Evolutionary conservation across 2,797 vertebrate species (phyloP), one percentile per base, ranked within the genome.

Genomic region (Microhierax caerulescens): DNA sequence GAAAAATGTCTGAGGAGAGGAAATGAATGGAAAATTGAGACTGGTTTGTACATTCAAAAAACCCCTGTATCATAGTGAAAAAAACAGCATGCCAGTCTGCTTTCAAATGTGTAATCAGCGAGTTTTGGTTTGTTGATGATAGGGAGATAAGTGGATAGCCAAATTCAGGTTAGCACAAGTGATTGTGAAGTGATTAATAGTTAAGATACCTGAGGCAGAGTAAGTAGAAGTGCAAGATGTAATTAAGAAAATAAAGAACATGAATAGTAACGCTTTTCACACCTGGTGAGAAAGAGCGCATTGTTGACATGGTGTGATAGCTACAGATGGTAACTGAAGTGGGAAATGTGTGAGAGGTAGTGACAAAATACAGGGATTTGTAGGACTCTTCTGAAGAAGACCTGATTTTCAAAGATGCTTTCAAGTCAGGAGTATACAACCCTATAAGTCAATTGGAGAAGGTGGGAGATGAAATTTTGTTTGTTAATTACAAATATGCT

Each of bases 131-230:
- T 76, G 60, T 57, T 89, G 85, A 81, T 54, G 64, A 85, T 39
- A 91, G 74, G 59, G 39, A 86, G n/a, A 43, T 41, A 83, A 87
- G 65, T 61, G 86, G 85, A 95, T 72, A 96, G 85, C 68, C 65
- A 61, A 63, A 39, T 65, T 84, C 39, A 91, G 13, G 57, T 56
- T 90, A 82, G 69, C 60, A 48, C 36, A 78, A 76, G 56, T 84
- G 94, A 95, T 94, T 84, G 2, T 36, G 68, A 94, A 96, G 92
- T 96, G 94, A 97, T 97, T 93, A 95, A 97, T 95, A 81, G 64
- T 59, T 70, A 24, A 92, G 61, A 56, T 88, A 94, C 43, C 82
- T 36, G 37, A 76, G 78, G 84, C 64, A 54, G 85, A 93, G 73
- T 83, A 94, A 77, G 23, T 50, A 75, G 85, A 92, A 91, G 61